Evolutionary conservation across 2,113 vertebrate species (phyloP), one percentile per base, ranked within the genome.

Genomic region (Ptilonorhynchus violaceus): DNA sequence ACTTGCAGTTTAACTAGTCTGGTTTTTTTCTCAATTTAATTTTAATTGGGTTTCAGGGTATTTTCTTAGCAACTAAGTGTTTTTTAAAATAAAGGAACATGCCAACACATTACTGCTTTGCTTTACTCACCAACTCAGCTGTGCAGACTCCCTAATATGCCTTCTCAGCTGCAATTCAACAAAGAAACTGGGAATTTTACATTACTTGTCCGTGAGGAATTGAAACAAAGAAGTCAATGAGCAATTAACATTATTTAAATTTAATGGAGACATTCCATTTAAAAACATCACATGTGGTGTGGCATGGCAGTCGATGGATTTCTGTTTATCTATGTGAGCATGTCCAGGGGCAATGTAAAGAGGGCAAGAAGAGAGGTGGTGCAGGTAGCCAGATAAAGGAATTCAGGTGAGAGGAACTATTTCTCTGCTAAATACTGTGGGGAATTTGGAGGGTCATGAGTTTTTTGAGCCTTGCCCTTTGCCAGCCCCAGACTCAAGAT

Each of bases 191-290:
- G 35, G 44, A 84, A 70, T 59, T 85, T 49, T 92, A 63, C 41
- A 15, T 42, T 33, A 67, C 50, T 72, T 72, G 33, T 59, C 52
- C 23, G 10, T 8, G 12, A 81, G 58, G 58, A 89, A 95, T 70
- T 80, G 72, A 96, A 81, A 96, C 83, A 75, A 78, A 33, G 35
- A 87, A 93, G 69, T 75, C 95, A 89, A 9, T 15, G n/a, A 87
- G 79, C 56, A 87, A 18, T 91, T 90, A 35, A 73, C 55, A 59
- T 52, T 55, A 59, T 77, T 83, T 28, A 60, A 56, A 83, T 96
- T 97, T 94, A 97, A 96, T 96, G 82, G 88, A 66, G 39, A 47
- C 22, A 39, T 75, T 91, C 35, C 4, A 39, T 84, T 35, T 30
- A 47, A 69, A 96, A 94, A 88, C 39, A 86, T 15, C 63, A 35